Evolutionary conservation across 2,797 vertebrate species (phyloP).

Genomic region (Gymnopithys bicolor): DNA sequence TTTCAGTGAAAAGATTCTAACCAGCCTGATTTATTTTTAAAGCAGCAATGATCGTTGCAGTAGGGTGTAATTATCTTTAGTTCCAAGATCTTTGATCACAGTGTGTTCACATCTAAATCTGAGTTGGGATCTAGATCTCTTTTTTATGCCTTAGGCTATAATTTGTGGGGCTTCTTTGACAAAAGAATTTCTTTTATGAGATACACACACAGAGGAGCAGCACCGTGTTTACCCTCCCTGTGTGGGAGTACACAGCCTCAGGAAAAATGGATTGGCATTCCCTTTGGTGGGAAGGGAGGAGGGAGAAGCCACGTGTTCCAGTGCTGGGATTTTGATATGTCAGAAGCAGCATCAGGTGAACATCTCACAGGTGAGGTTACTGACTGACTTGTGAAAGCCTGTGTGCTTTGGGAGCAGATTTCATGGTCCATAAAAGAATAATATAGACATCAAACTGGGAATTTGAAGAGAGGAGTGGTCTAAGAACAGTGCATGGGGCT

Average conservation of each 20-base stretch:
- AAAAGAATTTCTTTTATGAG: neutral
- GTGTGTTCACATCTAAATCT: constrained; percentile 26
- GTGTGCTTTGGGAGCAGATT: neutral
- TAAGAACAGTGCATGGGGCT: neutral
- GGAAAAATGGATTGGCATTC: neutral
- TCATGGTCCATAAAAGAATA: neutral
- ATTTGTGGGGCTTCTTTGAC: constrained; percentile 12
- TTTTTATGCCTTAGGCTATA: constrained; percentile 21
- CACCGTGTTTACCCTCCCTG: neutral
- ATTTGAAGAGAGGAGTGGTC: neutral
- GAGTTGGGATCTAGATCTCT: constrained; percentile 30
- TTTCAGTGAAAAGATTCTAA: constrained; percentile 22
- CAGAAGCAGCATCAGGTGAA: neutral
- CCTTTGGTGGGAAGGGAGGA: neutral
- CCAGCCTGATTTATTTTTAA: constrained; percentile 53
- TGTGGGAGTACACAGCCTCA: neutral
- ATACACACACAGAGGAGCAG: neutral
- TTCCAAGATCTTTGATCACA: constrained; percentile 63
- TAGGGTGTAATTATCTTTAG: constrained; percentile 48
- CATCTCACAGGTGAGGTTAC: neutral
- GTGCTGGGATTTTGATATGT: neutral
- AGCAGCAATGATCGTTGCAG: neutral
- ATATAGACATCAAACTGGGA: neutral
- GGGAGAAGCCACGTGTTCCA: neutral
- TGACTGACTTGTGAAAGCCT: neutral